These are phyloP conservation scores for Merops nubicus DNA, from an alignment of 2,113 vertebrate genomes.

Conservation along the genomic window DNA sequence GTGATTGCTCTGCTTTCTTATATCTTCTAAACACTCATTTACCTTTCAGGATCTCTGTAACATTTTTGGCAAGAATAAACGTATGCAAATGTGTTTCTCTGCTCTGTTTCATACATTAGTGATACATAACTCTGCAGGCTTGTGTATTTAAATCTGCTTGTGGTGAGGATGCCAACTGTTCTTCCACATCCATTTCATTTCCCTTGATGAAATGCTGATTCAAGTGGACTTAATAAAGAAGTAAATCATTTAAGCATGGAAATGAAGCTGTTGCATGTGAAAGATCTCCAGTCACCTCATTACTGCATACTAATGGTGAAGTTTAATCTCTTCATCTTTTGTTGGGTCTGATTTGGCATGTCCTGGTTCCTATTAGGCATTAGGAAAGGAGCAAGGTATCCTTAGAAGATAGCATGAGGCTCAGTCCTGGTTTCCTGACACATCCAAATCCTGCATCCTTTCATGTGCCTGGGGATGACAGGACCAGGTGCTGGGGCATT, in stretches of 20 bases:
- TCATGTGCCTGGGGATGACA: background rate
- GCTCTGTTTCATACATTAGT: background rate
- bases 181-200: conserved; percentile 34
- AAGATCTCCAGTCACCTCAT: conserved; percentile 45
- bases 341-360: conserved; percentile 26
- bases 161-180: conserved; percentile 6
- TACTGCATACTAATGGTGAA: conserved; percentile 1
- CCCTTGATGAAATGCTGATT: conserved; percentile 41
- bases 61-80: background rate
- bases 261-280: conserved; percentile 41
- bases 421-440: background rate
- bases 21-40: background rate
- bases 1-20: background rate
- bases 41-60: background rate
- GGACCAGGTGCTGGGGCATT: background rate
- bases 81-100: background rate
- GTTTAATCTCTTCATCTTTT: conserved; percentile 57
- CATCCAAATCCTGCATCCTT: background rate
- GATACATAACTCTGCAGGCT: background rate
- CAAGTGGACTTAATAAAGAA: conserved; percentile 34
- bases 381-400: background rate
- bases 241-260: conserved; percentile 15
- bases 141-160: background rate
- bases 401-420: background rate
- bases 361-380: background rate